Conservation (phyloP, 2,888 invertebrate species). For the Nephrotoma flavescens region DNA sequence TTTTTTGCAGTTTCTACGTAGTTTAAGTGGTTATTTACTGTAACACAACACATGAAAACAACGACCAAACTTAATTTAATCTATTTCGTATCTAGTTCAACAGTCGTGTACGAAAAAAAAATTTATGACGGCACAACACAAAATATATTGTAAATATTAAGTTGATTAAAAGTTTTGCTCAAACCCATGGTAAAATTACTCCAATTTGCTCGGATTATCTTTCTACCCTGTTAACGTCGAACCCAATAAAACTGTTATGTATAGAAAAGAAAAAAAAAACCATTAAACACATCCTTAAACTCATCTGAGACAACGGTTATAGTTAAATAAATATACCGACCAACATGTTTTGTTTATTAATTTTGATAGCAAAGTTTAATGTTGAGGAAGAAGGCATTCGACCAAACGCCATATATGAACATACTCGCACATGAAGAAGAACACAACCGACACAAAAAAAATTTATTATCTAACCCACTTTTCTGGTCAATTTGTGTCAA, state of each 20-base stretch:
- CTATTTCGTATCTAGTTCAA: background rate
- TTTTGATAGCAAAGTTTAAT: background rate
- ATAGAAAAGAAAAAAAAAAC: background rate
- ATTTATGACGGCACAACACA: background rate
- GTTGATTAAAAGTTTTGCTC: background rate
- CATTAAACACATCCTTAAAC: background rate
- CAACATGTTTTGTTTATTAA: background rate
- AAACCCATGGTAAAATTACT: background rate
- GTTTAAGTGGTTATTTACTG: background rate
- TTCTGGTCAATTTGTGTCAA: background rate
- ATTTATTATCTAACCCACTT: background rate
- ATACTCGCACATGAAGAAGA: no score
- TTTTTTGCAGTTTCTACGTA: background rate
- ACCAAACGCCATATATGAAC: background rate
- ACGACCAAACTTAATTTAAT: background rate
- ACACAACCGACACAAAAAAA: background rate
- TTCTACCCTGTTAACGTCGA: background rate
- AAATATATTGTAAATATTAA: background rate
- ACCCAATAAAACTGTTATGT: background rate
- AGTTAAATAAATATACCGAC: background rate
- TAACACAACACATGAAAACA: background rate
- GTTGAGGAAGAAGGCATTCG: background rate
- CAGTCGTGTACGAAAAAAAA: background rate
- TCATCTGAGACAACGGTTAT: background rate
- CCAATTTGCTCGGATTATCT: background rate